Evolutionary conservation across 2,888 invertebrate species (phyloP).

Genomic region (Hemithea aestivaria): DNA sequence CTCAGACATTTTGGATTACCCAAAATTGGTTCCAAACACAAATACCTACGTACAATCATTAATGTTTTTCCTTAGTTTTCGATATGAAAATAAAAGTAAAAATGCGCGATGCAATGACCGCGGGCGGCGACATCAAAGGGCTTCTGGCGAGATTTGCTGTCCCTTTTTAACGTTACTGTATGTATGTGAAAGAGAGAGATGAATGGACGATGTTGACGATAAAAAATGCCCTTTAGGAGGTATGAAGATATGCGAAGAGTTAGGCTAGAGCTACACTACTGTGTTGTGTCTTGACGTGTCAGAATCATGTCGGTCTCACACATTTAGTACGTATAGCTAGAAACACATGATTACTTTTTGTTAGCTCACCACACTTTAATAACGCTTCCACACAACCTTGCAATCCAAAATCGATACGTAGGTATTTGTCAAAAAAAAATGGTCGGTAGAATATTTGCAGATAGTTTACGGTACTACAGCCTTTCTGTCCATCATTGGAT

Average conservation of each 20-base stretch:
- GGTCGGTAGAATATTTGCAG: too few species aligned
- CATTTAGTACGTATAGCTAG: too few species aligned
- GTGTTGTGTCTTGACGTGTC: too few species aligned
- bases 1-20: conserved; percentile 58
- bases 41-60: conserved; percentile 53
- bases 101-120: conserved; percentile 66
- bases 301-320: too few species aligned
- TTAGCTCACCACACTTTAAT: too few species aligned
- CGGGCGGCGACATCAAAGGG: conserved; percentile 67
- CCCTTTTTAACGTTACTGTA: conserved; percentile 32
- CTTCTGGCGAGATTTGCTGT: conserved; percentile 50
- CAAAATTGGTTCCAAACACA: conserved; percentile 63
- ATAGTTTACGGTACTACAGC: too few species aligned
- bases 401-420: too few species aligned
- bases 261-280: too few species aligned
- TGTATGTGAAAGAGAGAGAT: conserved; percentile 32
- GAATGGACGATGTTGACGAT: conserved; percentile 40
- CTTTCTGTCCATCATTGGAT: too few species aligned
- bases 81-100: conserved; percentile 60
- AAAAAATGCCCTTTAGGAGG: conserved; percentile 60
- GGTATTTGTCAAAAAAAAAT: too few species aligned
- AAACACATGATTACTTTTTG: too few species aligned
- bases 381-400: too few species aligned
- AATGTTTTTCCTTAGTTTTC: conserved; percentile 65
- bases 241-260: conserved; percentile 45